Evolutionary conservation across 2,888 invertebrate species (phyloP).

Genomic region (Drosophila niveifrons): DNA sequence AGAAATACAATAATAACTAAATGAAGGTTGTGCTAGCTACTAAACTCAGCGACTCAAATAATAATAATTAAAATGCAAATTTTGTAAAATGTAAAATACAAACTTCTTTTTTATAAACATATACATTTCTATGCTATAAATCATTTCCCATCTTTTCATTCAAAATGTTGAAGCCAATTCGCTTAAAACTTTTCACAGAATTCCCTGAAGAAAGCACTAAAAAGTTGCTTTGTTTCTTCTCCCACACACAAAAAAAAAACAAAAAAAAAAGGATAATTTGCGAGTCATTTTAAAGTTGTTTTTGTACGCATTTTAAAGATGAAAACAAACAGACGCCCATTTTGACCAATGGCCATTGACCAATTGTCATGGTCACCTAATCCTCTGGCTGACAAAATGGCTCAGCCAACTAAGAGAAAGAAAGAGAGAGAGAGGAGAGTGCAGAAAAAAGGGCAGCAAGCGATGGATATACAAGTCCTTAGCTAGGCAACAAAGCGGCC

Average conservation of each 20-base stretch:
- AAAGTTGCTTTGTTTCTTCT: background rate
- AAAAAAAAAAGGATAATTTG: conserved; percentile 8
- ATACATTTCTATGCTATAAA: too few relatives aligned
- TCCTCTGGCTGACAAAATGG: conserved; percentile 67
- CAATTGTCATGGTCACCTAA: conserved; percentile 79
- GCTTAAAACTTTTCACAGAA: background rate
- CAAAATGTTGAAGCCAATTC: too few relatives aligned
- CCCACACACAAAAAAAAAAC: background rate
- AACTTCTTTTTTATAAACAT: too few relatives aligned
- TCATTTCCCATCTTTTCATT: background rate
- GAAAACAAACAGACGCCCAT: conserved; percentile 27
- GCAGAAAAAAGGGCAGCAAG: background rate
- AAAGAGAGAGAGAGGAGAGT: conserved; percentile 3
- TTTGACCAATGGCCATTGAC: conserved; percentile 24
- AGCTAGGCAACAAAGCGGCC: conserved; percentile 45
- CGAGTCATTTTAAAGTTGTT: conserved; percentile 20
- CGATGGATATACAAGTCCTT: conserved; percentile 33
- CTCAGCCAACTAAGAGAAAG: conserved; percentile 16
- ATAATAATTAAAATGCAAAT: too few relatives aligned
- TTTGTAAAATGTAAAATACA: too few relatives aligned
- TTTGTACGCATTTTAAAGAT: conserved; percentile 29
- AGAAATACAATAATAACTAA: too few relatives aligned
- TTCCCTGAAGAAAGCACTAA: background rate
- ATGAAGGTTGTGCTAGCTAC: too few relatives aligned
- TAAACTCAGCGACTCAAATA: too few relatives aligned